Evolutionary conservation across 1,140 invertebrate species (phyloP), one percentile per base, ranked within the genome.

Genomic region (Aethina tumida): DNA sequence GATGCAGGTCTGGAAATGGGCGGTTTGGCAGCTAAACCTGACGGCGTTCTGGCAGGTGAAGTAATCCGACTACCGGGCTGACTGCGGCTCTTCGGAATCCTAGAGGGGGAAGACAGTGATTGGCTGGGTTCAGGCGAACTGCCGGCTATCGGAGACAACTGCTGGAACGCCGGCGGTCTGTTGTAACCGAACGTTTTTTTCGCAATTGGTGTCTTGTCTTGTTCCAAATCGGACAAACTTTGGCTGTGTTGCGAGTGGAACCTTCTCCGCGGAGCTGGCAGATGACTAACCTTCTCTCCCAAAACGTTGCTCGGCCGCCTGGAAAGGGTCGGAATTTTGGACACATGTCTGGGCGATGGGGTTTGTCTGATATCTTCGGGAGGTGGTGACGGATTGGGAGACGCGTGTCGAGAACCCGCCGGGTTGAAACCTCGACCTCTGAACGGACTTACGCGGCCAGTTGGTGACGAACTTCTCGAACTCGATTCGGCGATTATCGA

Each of bases 401-500:
- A 59, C 5, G 49, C 57, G 43, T 57, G 54, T 5, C 58, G 42
- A 0, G 60, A 60, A 4, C 60, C 58, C 2, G 40, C 27, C 1
- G 60, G 54, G 43, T 70, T 71, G 55, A 74, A 75, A 4, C 71
- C 72, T 9, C 66, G 58, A 31, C 72, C 71, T 15, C 67, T 58
- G 33, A 74, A 75, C 0, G 73, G 73, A 27, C 69, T 72, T 5
- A 69, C 58, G 15, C 71, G 58, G 2, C 71, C 71, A 26, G 63
- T 41, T 6, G 58, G 53, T 1, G 63, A 55, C 1, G 67, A 65
- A 17, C 53, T 63, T 14, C 59, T 61, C 15, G 62, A 59, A 12
- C 60, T 58, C 5, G 59, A 42, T 29, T 75, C 68, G 4, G 71
- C 68, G 25, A 79, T 62, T 35, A 79, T 77, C 20, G 76, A 72